Conservation (phyloP, 2,888 invertebrate genomes). For the Rhimphoctona megacephalus region DNA sequence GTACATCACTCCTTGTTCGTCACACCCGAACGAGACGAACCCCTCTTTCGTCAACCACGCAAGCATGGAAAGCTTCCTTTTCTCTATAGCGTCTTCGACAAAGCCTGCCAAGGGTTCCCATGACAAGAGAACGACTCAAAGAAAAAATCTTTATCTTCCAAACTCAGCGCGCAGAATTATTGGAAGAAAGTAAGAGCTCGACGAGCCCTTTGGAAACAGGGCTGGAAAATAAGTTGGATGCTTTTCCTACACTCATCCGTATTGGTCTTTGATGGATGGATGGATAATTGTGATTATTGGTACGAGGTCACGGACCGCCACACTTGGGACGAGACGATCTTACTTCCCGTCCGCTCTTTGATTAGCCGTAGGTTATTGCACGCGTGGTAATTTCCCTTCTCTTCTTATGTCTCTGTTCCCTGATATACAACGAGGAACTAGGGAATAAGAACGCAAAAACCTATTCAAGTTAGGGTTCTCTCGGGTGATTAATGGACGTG, state of each 20-base stretch:
- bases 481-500: slow-evolving; percentile 60
- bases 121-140: slow-evolving; percentile 28
- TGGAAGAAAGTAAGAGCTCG: slow-evolving; percentile 13
- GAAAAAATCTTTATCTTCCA: slow-evolving; percentile 44
- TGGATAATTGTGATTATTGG: slow-evolving; percentile 72
- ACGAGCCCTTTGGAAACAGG: slow-evolving; percentile 35
- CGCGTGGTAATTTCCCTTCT: not conserved
- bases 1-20: slow-evolving; percentile 72
- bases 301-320: slow-evolving; percentile 64
- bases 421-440: slow-evolving; percentile 14
- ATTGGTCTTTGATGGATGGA: slow-evolving; percentile 67
- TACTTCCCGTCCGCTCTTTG: slow-evolving; percentile 50
- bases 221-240: slow-evolving; percentile 48
- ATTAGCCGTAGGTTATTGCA: slow-evolving; percentile 57
- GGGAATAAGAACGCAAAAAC: slow-evolving; percentile 28
- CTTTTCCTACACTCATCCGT: slow-evolving; percentile 41
- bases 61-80: slow-evolving; percentile 28
- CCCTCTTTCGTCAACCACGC: slow-evolving; percentile 48
- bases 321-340: slow-evolving; percentile 47
- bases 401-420: not conserved
- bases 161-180: slow-evolving; percentile 28
- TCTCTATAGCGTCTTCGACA: slow-evolving; percentile 9
- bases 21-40: slow-evolving; percentile 55
- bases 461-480: slow-evolving; percentile 35
- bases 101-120: not conserved